Evolutionary conservation across 2,113 vertebrate genomes (phyloP).

Genomic region (Tachysurus fulvidraco): DNA sequence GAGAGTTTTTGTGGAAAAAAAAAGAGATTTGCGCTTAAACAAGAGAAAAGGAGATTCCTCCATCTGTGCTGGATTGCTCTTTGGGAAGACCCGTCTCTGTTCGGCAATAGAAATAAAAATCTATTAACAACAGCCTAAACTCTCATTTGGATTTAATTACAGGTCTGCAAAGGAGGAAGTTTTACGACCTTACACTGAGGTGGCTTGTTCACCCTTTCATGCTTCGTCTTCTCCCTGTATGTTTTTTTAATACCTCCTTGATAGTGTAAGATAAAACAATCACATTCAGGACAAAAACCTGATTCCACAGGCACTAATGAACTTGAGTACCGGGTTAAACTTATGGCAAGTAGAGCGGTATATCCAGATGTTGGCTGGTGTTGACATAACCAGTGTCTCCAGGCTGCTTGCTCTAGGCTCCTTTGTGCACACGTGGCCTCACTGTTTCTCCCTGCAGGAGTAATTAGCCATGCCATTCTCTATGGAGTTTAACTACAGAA

Average conservation of each 20-base stretch:
- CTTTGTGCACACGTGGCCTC: background rate
- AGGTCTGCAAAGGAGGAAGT: conserved; percentile 26
- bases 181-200: conserved; percentile 51
- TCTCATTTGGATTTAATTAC: conserved; percentile 60
- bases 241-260: background rate
- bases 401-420: conserved; percentile 37
- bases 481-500: conserved; percentile 29
- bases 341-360: background rate
- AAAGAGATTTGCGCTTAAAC: conserved; percentile 11
- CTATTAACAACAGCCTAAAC: conserved; percentile 52
- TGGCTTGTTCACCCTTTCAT: background rate
- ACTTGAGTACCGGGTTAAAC: background rate
- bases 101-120: conserved; percentile 58
- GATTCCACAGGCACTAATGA: background rate
- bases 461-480: conserved; percentile 28
- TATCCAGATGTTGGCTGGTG: conserved; percentile 57
- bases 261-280: background rate
- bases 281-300: background rate
- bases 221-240: background rate
- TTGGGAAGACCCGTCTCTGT: conserved; percentile 29
- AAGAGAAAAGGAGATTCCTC: background rate
- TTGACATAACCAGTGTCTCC: conserved; percentile 55
- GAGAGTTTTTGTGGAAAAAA: conserved; percentile 21
- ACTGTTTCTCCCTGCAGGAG: conserved; percentile 22
- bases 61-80: conserved; percentile 17